Evolutionary conservation across 2,113 vertebrate genomes (phyloP).

Genomic region (Rallus limicola): DNA sequence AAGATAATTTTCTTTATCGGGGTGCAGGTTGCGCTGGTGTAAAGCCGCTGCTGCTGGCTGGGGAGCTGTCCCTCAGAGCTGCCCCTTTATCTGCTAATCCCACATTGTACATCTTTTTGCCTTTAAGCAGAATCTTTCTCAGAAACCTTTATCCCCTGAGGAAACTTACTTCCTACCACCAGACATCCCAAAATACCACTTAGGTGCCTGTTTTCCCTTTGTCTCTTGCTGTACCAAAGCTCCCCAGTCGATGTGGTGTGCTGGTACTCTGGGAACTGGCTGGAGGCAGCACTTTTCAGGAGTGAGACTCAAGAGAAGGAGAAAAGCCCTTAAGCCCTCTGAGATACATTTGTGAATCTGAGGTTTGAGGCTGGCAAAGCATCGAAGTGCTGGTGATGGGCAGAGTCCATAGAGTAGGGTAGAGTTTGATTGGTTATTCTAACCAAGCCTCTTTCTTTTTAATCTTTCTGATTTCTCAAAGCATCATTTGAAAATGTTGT

Average conservation of each 20-base stretch:
- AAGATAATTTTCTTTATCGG: background rate
- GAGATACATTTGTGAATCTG: background rate
- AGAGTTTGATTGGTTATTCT: background rate
- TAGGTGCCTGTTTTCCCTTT: background rate
- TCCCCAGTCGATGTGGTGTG: background rate
- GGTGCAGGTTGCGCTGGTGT: background rate
- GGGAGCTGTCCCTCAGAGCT: background rate
- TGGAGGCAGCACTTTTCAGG: background rate
- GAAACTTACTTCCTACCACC: background rate
- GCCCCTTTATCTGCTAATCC: background rate
- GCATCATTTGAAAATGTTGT: background rate
- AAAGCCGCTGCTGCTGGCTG: background rate
- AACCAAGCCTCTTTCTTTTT: background rate
- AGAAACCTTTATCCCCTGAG: background rate
- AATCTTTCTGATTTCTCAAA: background rate
- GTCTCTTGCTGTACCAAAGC: background rate
- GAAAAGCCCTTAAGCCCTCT: background rate
- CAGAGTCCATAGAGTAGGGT: background rate
- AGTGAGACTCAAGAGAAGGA: background rate
- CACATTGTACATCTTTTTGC: background rate
- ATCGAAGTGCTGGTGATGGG: background rate
- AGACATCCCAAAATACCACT: background rate
- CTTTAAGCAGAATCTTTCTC: background rate
- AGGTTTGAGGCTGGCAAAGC: background rate
- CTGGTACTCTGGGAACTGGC: background rate